Conservation (phyloP, 2,888 invertebrate species). For the Germaria angustata region DNA sequence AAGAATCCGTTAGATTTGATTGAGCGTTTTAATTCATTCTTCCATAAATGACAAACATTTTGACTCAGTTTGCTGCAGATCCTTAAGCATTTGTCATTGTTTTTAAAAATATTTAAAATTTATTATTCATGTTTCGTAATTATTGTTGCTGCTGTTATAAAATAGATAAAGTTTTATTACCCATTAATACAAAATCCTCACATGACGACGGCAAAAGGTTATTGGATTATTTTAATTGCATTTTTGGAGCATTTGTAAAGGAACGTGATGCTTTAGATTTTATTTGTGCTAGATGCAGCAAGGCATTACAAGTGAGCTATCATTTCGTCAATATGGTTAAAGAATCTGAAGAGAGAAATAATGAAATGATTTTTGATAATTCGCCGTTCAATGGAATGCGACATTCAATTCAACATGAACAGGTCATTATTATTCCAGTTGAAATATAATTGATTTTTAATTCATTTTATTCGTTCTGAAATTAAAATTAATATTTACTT, state of each 20-base stretch:
- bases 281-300: constrained; percentile 74
- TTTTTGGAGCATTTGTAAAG: constrained; percentile 66
- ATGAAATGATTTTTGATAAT: background rate
- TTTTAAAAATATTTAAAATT: background rate
- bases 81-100: background rate
- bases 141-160: constrained; percentile 73
- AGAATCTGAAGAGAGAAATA: background rate
- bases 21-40: background rate
- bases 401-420: background rate
- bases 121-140: constrained; percentile 12
- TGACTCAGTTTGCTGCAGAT: background rate
- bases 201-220: constrained; percentile 51
- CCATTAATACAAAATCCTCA: constrained; percentile 26
- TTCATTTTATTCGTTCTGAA: too few species aligned
- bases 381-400: background rate
- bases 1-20: constrained; percentile 7
- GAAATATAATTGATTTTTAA: too few species aligned
- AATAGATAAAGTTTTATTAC: constrained; percentile 44
- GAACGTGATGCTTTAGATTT: constrained; percentile 58
- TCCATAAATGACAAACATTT: background rate
- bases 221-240: constrained; percentile 49
- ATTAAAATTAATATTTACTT: too few species aligned
- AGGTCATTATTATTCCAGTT: background rate
- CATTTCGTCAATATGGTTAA: constrained; percentile 72
- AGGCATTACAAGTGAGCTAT: constrained; percentile 74